Evolutionary conservation across 2,113 vertebrate species (phyloP), one percentile per base, ranked within the genome.

Genomic region (Corythoichthys intestinalis): DNA sequence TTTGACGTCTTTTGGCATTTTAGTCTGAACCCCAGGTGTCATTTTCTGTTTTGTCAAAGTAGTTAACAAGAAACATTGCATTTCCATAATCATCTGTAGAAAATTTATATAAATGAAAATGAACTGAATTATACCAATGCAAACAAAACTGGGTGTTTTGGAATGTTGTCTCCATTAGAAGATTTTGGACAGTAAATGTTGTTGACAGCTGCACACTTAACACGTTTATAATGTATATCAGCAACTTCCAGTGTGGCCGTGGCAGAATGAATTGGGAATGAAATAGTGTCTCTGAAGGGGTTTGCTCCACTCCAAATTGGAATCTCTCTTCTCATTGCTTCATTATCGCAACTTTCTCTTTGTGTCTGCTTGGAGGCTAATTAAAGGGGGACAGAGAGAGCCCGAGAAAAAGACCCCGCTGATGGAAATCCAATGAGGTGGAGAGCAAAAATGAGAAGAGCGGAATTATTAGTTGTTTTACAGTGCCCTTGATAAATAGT

Each of bases 381-480:
- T 90, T 88, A 88, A 84, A 71, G 73, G 68, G 71, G 67, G 70
- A 20, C 63, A 63, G 71, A 74, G 73, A 74, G 69, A 83, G 70
- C 10, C 47, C 62, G 78, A 60, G 81, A 84, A 88, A 78, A 83
- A 84, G 81, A 87, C 84, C 80, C 72, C 61, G 66, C 80, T 82
- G 87, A 87, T 85, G 80, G 80, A 84, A 80, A 87, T 85, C 85
- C 83, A 84, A 87, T 73, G 84, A 83, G 83, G 74, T 69, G 70
- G 82, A 83, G 76, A 76, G 82, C 70, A 74, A 73, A 28, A 34
- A 69, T 57, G 73, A 78, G 79, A 86, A 83, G 53, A 52, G 73
- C 69, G 77, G 71, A 85, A 84, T 84, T 81, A 84, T 82, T 63
- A 47, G 60, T 20, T 56, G 37, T 76, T 75, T 78, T 72, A 75